These are phyloP conservation scores for Pterobdella sp. DNA, from an alignment of 2,888 invertebrate species.

Conservation along the genomic window DNA sequence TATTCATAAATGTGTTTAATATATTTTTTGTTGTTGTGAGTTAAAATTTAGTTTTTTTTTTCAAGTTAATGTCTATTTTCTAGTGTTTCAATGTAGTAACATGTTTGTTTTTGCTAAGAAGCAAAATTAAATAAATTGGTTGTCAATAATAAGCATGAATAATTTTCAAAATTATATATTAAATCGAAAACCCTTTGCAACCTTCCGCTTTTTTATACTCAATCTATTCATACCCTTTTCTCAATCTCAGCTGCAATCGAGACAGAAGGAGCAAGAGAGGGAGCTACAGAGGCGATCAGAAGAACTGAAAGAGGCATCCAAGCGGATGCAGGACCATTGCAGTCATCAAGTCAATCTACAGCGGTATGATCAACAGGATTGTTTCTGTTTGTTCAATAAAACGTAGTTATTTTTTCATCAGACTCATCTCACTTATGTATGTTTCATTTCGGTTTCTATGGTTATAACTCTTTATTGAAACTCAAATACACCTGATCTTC, in stretches of 20 bases:
- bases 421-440: not conserved
- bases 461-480: not conserved
- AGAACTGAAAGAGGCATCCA: constrained; percentile 51
- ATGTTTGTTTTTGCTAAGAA: too few relatives aligned
- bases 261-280: constrained; percentile 45
- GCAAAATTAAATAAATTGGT: too few relatives aligned
- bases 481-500: too few relatives aligned
- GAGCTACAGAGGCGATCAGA: constrained; percentile 49
- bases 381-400: not conserved
- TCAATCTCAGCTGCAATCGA: constrained; percentile 42
- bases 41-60: too few relatives aligned
- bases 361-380: constrained; percentile 40
- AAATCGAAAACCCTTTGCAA: too few relatives aligned
- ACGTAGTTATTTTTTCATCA: not conserved
- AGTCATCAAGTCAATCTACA: constrained; percentile 50
- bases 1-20: too few relatives aligned
- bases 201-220: not conserved
- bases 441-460: not conserved
- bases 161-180: too few relatives aligned
- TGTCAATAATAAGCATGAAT: too few relatives aligned
- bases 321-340: constrained; percentile 50
- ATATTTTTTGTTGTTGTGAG: too few relatives aligned
- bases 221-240: not conserved
- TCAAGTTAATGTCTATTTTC: too few relatives aligned
- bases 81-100: too few relatives aligned